Evolutionary conservation across 1,140 invertebrate genomes (phyloP).

Genomic region (Tetragnatha versicolor): DNA sequence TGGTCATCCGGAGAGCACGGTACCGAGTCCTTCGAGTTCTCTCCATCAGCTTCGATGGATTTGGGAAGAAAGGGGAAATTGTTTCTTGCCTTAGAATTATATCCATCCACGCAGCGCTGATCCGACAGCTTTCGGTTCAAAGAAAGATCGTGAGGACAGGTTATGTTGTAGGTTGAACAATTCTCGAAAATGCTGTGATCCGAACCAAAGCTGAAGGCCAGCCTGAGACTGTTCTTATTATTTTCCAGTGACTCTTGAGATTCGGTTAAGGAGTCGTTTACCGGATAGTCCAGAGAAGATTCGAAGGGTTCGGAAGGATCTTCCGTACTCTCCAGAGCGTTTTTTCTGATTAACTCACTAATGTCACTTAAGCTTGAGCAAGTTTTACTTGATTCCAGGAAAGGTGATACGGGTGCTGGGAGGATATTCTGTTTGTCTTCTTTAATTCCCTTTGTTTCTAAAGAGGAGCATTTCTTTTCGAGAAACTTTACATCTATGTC

Average conservation of each 20-base stretch:
- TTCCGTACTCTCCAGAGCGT: too few relatives aligned
- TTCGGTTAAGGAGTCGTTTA: too few relatives aligned
- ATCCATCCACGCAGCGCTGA: neutral
- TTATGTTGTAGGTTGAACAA: conserved; percentile 40
- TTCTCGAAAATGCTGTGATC: conserved; percentile 28
- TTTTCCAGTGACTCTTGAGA: too few relatives aligned
- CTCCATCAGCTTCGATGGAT: neutral
- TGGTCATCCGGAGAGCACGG: neutral
- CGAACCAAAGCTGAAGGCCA: conserved; percentile 7
- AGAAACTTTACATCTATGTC: neutral
- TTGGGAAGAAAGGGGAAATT: neutral
- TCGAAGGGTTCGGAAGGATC: too few relatives aligned
- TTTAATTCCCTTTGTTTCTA: too few relatives aligned
- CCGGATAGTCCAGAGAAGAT: too few relatives aligned
- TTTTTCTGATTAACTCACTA: too few relatives aligned
- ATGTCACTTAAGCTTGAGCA: too few relatives aligned
- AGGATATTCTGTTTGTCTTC: too few relatives aligned
- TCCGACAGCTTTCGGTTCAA: neutral
- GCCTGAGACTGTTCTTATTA: conserved; percentile 14
- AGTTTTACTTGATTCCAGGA: too few relatives aligned
- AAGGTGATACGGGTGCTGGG: too few relatives aligned
- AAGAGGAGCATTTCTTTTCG: neutral
- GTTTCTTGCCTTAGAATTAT: neutral
- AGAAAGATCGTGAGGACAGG: neutral
- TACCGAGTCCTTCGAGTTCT: neutral